Percentiles rank a stretch among this genome's conserved stretches.
These are phyloP conservation scores for Lordiphosa clarofinis DNA, from an alignment of 1,140 invertebrate species.

Conservation along the genomic window DNA sequence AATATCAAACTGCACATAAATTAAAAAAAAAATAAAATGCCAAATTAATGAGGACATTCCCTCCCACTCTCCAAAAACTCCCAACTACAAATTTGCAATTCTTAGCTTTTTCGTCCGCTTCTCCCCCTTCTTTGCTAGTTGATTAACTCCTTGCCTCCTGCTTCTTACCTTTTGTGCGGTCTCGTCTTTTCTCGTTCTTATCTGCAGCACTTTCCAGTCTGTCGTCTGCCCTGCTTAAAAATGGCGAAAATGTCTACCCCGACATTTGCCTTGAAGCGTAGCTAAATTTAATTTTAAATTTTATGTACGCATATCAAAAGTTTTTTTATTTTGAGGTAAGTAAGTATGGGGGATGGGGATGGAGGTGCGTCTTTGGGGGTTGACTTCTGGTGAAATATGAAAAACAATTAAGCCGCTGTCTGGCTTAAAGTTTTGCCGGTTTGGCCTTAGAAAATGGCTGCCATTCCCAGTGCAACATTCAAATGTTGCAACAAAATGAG, in stretches of 20 bases:
- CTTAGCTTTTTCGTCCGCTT: too few relatives aligned
- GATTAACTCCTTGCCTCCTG: too few relatives aligned
- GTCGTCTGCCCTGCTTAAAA: conserved; percentile 36
- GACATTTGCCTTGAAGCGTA: conserved; percentile 26
- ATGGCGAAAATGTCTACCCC: conserved; percentile 59
- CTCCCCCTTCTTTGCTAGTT: too few relatives aligned
- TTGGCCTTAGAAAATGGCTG: conserved; percentile 54
- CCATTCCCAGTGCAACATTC: conserved; percentile 37
- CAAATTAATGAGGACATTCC: background rate
- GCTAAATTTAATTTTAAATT: conserved; percentile 71
- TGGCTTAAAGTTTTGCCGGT: conserved; percentile 22
- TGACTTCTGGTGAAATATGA: conserved; percentile 45
- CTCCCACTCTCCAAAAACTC: too few relatives aligned
- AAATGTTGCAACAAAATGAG: conserved; percentile 64
- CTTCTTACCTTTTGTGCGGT: too few relatives aligned
- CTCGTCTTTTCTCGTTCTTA: too few relatives aligned
- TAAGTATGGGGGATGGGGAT: conserved; percentile 1
- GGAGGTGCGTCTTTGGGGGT: conserved; percentile 26
- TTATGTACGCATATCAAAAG: conserved; percentile 72
- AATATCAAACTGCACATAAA: conserved; percentile 42
- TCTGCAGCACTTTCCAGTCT: conserved; percentile 10
- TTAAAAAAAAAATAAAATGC: conserved; percentile 1
- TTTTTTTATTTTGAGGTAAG: conserved; percentile 14
- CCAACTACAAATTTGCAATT: too few relatives aligned
- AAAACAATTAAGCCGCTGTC: conserved; percentile 66